Conservation (phyloP, 2,888 invertebrate species). For the Rhorus exstirpatorius region DNA sequence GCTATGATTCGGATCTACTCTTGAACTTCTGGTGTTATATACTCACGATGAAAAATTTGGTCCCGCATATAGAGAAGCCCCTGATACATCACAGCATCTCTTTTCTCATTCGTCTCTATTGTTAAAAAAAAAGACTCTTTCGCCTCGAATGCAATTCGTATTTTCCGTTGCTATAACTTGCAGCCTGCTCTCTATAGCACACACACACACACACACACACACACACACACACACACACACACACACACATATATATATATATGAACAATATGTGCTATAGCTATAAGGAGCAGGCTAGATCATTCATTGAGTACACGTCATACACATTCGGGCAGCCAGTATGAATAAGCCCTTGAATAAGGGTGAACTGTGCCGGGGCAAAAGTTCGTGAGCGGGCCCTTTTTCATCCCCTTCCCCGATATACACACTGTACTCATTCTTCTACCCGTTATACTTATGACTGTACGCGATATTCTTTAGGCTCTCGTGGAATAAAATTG, state of each 20-base stretch:
- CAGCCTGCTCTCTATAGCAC: slow-evolving; percentile 53
- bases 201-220: no score
- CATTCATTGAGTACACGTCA: slow-evolving; percentile 79
- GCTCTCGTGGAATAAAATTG: no score
- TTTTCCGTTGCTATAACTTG: slow-evolving; percentile 62
- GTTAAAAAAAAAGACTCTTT: slow-evolving; percentile 53
- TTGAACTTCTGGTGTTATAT: slow-evolving; percentile 57
- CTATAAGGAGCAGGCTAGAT: slow-evolving; percentile 53
- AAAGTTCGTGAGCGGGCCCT: slow-evolving; percentile 53
- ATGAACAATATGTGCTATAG: slow-evolving; percentile 2
- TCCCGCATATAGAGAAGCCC: slow-evolving; percentile 44
- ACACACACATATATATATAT: slow-evolving; percentile 1
- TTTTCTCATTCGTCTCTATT: slow-evolving; percentile 54
- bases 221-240: no score
- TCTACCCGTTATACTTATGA: slow-evolving; percentile 16
- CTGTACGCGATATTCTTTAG: background rate
- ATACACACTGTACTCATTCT: background rate
- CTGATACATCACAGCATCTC: slow-evolving; percentile 56
- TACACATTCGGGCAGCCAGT: slow-evolving; percentile 75
- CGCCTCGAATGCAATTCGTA: slow-evolving; percentile 40
- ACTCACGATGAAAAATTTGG: slow-evolving; percentile 18
- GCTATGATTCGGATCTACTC: slow-evolving; percentile 38
- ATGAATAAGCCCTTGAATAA: slow-evolving; percentile 80
- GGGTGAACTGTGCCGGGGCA: slow-evolving; percentile 65
- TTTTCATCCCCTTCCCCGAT: slow-evolving; percentile 49